Conservation (phyloP, 2,113 vertebrate genomes). For the Alosa alosa region DNA sequence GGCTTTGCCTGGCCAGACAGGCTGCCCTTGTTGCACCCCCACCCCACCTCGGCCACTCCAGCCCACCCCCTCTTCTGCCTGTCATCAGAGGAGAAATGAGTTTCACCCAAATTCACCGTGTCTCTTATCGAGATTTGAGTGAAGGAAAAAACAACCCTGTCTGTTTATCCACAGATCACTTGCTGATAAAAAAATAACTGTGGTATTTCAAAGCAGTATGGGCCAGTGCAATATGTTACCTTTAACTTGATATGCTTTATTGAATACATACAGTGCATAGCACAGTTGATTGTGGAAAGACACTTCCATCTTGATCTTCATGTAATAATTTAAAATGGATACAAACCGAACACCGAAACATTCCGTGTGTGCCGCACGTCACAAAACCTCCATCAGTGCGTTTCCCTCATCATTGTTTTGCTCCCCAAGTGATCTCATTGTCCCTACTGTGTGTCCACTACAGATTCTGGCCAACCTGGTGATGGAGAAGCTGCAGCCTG, state of each 20-base stretch:
- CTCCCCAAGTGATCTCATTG: not conserved
- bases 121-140: not conserved
- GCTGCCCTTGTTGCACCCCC: not conserved
- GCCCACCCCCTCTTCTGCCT: not conserved
- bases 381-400: not conserved
- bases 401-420: not conserved
- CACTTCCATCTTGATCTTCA: not conserved
- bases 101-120: not conserved
- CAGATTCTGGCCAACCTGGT: conserved; percentile 93
- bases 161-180: not conserved
- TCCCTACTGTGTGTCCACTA: conserved; percentile 14
- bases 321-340: not conserved
- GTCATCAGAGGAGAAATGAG: not conserved
- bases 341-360: not conserved
- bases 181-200: not conserved
- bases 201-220: not conserved
- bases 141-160: not conserved
- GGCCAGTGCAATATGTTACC: not conserved
- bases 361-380: not conserved
- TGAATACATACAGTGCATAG: not conserved
- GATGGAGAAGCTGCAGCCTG: conserved; percentile 88
- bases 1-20: not conserved
- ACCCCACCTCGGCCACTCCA: not conserved
- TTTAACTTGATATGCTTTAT: not conserved
- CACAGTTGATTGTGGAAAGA: not conserved